Conservation (phyloP, 2,888 invertebrate genomes). For the Euplexia lucipara region DNA sequence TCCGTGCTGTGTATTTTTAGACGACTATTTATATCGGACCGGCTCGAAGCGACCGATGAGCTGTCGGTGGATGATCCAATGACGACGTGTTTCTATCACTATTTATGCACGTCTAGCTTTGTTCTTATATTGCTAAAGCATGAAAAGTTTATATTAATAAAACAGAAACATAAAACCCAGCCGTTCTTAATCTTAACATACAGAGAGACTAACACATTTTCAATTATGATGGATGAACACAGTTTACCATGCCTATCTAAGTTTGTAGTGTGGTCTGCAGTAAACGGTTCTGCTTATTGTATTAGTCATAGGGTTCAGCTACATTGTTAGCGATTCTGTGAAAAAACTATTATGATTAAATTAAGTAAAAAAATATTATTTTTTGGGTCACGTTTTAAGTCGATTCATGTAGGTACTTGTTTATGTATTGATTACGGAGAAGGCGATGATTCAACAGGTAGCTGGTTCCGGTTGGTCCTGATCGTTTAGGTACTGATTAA, state of each 20-base stretch:
- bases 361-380: conserved; percentile 20
- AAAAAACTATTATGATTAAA: conserved; percentile 11
- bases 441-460: conserved; percentile 63
- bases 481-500: conserved; percentile 65
- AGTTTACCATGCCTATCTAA: conserved; percentile 2
- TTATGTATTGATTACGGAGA: conserved; percentile 49
- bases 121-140: conserved; percentile 21
- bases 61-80: conserved; percentile 79
- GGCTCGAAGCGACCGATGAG: conserved; percentile 78
- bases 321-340: conserved; percentile 16
- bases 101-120: conserved; percentile 47
- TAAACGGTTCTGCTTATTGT: conserved; percentile 24
- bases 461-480: conserved; percentile 67
- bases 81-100: conserved; percentile 67
- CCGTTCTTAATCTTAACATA: conserved; percentile 16
- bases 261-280: conserved; percentile 16
- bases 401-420: conserved; percentile 35
- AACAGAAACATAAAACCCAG: conserved; percentile 21
- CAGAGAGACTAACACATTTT: conserved; percentile 20
- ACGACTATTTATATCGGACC: conserved; percentile 87
- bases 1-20: conserved; percentile 87
- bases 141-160: conserved; percentile 20
- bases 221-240: conserved; percentile 30
- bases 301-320: conserved; percentile 24
- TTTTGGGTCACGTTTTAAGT: conserved; percentile 42